Base-by-base conservation (phyloP, 2,797 vertebrate species). In the Telmatherina bonti region DNA sequence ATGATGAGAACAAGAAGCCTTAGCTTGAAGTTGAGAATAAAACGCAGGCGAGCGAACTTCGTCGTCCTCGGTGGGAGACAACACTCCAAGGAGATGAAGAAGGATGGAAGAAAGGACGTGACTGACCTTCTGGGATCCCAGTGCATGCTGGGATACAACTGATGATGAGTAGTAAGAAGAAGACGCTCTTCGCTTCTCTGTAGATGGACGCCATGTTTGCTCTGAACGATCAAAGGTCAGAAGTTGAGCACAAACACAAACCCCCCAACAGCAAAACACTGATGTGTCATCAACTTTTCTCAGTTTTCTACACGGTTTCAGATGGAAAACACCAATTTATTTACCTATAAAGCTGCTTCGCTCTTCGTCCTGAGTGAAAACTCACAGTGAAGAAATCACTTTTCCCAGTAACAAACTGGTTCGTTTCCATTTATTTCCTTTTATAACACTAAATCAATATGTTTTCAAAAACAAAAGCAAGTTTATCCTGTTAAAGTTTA, bases 131-230 rank as follows among this genome's bases (percentile, higher is more conserved):
- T 5, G 83, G 81, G 35, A 72, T 47, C 75, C 91, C 92, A 43
- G 70, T 85, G 92, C 91, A 93, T 76, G 74, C 84, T 86, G 88
- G 85, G 88, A 93, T 10, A 58, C 31, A 68, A 16, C 72, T 58
- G 5, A 89, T 26, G 51, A 89, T 53, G 45, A 91, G 63, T 26
- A 70, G 65, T 6, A 90, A 65, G 71, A 84, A 29, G 78, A 86
- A 61, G 54, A 91, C 68, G 47, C 30, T 69, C 24, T 22, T 72
- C 15, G 5, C 67, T 62, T 60, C 41, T 82, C 78, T 70, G 49
- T 58, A 61, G 68, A 72, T n/a, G 15, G 70, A 76, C 89, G 90
- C 93, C 94, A 94, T 94, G 74, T 86, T 90, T 88, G 70, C 81
- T 86, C 76, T 82, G 62, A 68, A 26, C 66, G 90, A 80, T 63